Conservation (phyloP, 1,140 invertebrate genomes). For the Caenorhabditis tropicalis region DNA sequence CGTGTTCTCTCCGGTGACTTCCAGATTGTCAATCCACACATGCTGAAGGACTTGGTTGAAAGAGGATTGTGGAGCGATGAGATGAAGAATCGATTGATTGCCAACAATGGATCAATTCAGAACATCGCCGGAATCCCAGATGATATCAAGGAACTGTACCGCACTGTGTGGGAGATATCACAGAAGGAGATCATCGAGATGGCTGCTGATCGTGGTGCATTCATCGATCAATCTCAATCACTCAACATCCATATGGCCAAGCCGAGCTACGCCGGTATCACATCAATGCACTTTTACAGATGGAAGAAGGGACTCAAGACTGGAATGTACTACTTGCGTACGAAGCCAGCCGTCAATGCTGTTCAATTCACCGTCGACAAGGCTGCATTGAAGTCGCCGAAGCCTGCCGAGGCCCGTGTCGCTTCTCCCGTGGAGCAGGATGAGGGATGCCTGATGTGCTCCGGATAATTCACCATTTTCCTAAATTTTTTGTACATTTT, state of each 20-base stretch:
- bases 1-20: slow-evolving; percentile 84
- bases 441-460: no score
- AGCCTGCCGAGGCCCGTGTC: no score
- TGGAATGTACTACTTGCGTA: slow-evolving; percentile 97
- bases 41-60: slow-evolving; percentile 91
- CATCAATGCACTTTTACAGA: slow-evolving; percentile 97
- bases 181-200: slow-evolving; percentile 93
- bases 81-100: no score
- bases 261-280: slow-evolving; percentile 89
- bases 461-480: no score
- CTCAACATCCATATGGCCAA: slow-evolving; percentile 94
- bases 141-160: slow-evolving; percentile 88
- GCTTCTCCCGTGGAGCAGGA: no score
- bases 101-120: no score
- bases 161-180: slow-evolving; percentile 98
- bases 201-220: slow-evolving; percentile 95
- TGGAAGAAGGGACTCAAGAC: slow-evolving; percentile 97
- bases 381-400: slow-evolving; percentile 62
- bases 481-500: no score
- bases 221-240: slow-evolving; percentile 97
- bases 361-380: slow-evolving; percentile 98
- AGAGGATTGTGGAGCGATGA: no score
- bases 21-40: slow-evolving; percentile 93
- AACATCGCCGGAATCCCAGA: slow-evolving; percentile 86
- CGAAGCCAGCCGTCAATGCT: slow-evolving; percentile 92